Evolutionary conservation across 2,113 vertebrate genomes (phyloP), one percentile per base, ranked within the genome.

Genomic region (Petroica traversi): DNA sequence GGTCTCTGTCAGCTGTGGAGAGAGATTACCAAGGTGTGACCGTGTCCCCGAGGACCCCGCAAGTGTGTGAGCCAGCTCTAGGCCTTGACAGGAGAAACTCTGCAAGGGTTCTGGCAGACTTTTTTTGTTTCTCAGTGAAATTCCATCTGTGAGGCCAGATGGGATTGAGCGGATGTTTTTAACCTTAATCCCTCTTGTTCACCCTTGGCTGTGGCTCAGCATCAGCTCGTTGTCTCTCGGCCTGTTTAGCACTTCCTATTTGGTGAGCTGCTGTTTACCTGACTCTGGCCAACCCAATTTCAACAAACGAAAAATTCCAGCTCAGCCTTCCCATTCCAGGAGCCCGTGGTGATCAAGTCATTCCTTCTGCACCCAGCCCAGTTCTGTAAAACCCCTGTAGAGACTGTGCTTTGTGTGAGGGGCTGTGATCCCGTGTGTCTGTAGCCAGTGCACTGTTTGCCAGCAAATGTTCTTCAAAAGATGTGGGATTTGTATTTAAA

Each of bases 31-130:
- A 26, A 33, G 40, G 29, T 41, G 69, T 54, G 40, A 62, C 71
- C 3, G 0, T 33, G 48, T 69, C 41, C 71, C 55, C 0, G 2
- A 34, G 62, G 34, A 61, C 34, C 34, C 25, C 0, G 0, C 29
- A 13, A 19, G 17, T 61, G n/a, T 61, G 38, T 23, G 54, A 86
- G 28, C 63, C 48, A n/a, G n/a, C 34, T 62, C 48, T 89, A 28
- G 40, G 34, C 63, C 55, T 69, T 3, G 0, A 8, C 3, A 68
- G 48, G 48, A 69, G 63, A 76, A 69, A 62, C 34, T 36, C 45
- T 43, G 48, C 48, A 17, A 69, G 49, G 9, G 18, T 33, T 76
- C 19, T 69, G 71, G 71, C 41, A 43, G 55, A 62, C 8, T 22
- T 34, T 34, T 71, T 66, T 46, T 59, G 62, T 55, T 76, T 55